These are phyloP conservation scores for Indri indri DNA, from an alignment of 2,113 vertebrate genomes.

Conservation along the genomic window DNA sequence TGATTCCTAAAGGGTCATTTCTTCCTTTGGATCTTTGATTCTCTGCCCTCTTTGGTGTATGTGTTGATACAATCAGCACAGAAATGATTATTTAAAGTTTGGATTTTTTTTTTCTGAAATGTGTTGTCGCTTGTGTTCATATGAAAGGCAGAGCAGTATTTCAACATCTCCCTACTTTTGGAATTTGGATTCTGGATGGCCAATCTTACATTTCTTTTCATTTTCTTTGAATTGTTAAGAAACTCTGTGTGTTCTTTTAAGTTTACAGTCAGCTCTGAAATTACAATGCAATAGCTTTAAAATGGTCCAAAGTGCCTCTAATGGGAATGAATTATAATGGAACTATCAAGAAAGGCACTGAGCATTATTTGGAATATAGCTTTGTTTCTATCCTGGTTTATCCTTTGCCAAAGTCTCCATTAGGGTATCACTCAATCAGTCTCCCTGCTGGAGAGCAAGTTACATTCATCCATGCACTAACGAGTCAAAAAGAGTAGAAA, in stretches of 20 bases:
- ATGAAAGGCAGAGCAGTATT: conserved; percentile 25
- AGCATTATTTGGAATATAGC: conserved; percentile 31
- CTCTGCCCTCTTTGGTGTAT: conserved; percentile 16
- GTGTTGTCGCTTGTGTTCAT: conserved; percentile 17
- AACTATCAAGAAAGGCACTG: conserved; percentile 8
- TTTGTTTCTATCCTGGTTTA: conserved; percentile 52
- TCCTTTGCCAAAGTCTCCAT: neutral
- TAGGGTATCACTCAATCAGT: conserved; percentile 30
- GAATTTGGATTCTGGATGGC: conserved; percentile 32
- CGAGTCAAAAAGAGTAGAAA: neutral
- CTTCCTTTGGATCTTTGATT: neutral
- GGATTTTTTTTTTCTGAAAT: conserved; percentile 13
- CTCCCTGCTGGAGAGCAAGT: conserved; percentile 34
- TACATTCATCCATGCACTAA: neutral
- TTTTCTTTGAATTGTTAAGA: conserved; percentile 38
- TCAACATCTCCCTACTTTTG: conserved; percentile 21
- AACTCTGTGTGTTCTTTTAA: conserved; percentile 38
- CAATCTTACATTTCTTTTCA: conserved; percentile 23
- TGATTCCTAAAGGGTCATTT: conserved; percentile 33
- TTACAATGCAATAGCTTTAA: conserved; percentile 63
- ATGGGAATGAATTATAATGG: conserved; percentile 29
- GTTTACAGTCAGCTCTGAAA: conserved; percentile 62
- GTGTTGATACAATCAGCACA: neutral
- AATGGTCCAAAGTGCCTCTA: conserved; percentile 42
- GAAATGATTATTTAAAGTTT: conserved; percentile 32